Evolutionary conservation across 2,113 vertebrate genomes (phyloP).

Genomic region (Myrmecophaga tridactyla): DNA sequence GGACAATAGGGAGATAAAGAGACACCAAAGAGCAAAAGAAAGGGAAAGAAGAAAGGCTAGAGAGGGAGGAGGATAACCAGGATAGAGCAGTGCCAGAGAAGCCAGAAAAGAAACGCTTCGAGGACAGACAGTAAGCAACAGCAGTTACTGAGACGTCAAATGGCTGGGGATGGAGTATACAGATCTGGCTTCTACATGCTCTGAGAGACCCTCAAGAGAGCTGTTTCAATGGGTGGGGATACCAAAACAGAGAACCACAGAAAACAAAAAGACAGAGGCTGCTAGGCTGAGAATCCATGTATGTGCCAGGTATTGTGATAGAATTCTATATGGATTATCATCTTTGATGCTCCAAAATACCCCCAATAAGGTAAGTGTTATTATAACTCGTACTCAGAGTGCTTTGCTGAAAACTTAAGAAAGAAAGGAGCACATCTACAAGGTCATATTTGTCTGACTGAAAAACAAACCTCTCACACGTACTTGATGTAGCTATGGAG

Average conservation of each 20-base stretch:
- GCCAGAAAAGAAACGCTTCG: neutral
- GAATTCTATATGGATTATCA: neutral
- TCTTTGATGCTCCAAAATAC: neutral
- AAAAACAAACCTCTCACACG: constrained; percentile 42
- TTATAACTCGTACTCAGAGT: neutral
- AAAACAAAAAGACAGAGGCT: neutral
- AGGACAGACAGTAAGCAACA: neutral
- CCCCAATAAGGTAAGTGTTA: neutral
- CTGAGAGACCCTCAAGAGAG: neutral
- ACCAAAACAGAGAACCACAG: neutral
- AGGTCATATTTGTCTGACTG: constrained; percentile 43
- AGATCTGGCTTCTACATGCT: neutral
- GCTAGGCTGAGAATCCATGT: neutral
- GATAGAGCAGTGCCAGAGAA: neutral
- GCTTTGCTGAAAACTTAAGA: neutral
- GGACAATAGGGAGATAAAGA: neutral
- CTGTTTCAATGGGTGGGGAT: neutral
- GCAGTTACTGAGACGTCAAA: neutral
- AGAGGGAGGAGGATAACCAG: neutral
- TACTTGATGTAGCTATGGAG: constrained; percentile 65
- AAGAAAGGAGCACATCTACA: constrained; percentile 12
- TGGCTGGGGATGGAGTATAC: neutral
- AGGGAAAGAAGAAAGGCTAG: neutral
- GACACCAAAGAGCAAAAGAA: neutral
- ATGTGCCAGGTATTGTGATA: neutral